Evolutionary conservation across 1,140 invertebrate genomes (phyloP), one percentile per base, ranked within the genome.

Genomic region (Hormaphis cornu): DNA sequence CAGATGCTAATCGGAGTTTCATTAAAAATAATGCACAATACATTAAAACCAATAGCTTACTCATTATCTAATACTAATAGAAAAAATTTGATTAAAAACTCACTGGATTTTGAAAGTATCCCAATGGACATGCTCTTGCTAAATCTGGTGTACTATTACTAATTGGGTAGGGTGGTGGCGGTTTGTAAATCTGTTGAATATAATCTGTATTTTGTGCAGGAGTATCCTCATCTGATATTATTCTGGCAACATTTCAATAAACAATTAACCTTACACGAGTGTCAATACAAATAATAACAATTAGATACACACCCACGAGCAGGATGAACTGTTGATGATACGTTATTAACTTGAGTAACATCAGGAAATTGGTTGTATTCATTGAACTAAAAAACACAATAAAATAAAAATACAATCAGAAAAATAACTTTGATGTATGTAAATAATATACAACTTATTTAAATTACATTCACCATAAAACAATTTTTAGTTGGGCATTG

Each of bases 91-190:
- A 48, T 28, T 50, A 16, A 16, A 30, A 16, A 24, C 61, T 66
- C 20, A 50, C 61, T 50, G 28, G 44, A 66, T 66, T 66, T 66
- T 66, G 61, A 30, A 50, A 35, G 16, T 50, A 66, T 5, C 58
- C 40, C 20, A 63, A 63, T 33, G 61, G 61, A 66, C 28, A 66
- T 4, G 61, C 28, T 66, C 28, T 50, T 28, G 89, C 89, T 59
- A 92, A 77, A 79, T 92, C 89, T 1, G 90, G 90, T 0, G 89
- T 91, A 8, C 88, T 90, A 72, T 86, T 87, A 46, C 86, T 89
- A 0, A 85, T 84, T 0, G 88, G 87, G 78, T 92, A 92, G 0
- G 90, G 89, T 0, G 90, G 90, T 0, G 90, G 90, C 0, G 86
- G 89, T 78, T 91, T 91, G 75, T 85, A 88, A 10, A 90, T 80